Base-by-base conservation (phyloP, 2,888 invertebrate genomes). In the Pogonocherus hispidulus region DNA sequence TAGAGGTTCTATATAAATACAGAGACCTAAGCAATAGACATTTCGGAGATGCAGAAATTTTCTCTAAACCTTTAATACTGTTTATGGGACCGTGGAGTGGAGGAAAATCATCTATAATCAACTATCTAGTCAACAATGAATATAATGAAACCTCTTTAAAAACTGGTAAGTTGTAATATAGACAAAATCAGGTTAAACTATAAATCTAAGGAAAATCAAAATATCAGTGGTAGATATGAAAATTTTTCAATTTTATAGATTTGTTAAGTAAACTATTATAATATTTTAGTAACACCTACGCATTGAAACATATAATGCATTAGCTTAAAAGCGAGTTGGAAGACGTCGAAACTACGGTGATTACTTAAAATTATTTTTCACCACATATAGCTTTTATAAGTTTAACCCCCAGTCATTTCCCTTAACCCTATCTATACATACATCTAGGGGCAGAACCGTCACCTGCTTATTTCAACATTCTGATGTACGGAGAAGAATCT, bases 41-140 rank as follows among this genome's bases (percentile, higher is more conserved):
- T 86, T 95, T 96, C 81, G 94, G 95, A 81, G 97, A 97, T 87
- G 94, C 96, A 1, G 97, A 98, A 89, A 96, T 97, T 81, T 96
- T 96, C 85, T 95, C 96, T 2, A 97, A 97, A 82, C 97, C 98
- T 1, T 87, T 97, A 81, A 91, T 97, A 60, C 88, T 98, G 3
- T 95, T 97, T 81, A 95, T 97, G 94, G 98, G 98, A 46, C 97
- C 97, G 41, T 97, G 97, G 95, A 96, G 96, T 81, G 96, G 97
- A 67, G 98, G 98, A 72, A 98, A 98, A 87, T 96, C 97, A 1
- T 93, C 96, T 60, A 95, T 97, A 76, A 92, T 97, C 72, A 98
- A 98, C 86, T 97, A 98, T 86, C 88, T 98, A 73, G 90, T 96
- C 44, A 94, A 95, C 70, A 92, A 94, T 74, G 96, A 97, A 84